These are phyloP conservation scores for Apogon talboti DNA, from an alignment of 2,797 vertebrate species.

Conservation along the genomic window DNA sequence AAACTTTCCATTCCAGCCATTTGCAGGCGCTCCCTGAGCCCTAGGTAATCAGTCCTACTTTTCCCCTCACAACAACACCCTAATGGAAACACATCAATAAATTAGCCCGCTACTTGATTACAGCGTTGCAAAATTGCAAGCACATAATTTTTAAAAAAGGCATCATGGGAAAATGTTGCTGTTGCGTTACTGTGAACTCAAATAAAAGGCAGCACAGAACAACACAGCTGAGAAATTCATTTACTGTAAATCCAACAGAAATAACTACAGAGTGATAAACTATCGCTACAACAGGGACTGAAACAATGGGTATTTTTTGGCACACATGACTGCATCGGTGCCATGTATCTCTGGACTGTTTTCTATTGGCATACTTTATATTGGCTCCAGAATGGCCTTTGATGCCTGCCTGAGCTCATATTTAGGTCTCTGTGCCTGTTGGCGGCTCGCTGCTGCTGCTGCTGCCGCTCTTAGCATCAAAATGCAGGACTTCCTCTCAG, in stretches of 20 bases:
- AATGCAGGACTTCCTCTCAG: constrained; percentile 73
- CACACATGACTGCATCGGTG: constrained; percentile 44
- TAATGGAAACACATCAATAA: too few species aligned
- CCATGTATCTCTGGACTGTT: constrained; percentile 55
- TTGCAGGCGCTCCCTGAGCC: too few species aligned
- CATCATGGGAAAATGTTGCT: too few species aligned
- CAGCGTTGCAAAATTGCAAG: too few species aligned
- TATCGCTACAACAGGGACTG: constrained; percentile 45
- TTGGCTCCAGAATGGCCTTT: constrained; percentile 57
- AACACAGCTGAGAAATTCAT: constrained; percentile 17
- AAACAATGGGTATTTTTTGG: constrained; percentile 36
- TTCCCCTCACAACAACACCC: too few species aligned
- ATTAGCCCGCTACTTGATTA: too few species aligned
- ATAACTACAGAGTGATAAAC: constrained; percentile 56
- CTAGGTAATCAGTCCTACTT: too few species aligned
- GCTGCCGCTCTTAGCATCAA: constrained; percentile 60
- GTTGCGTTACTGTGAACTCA: not conserved
- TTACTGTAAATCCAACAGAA: constrained; percentile 43
- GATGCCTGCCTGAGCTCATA: constrained; percentile 57
- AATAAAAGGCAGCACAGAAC: constrained; percentile 52
- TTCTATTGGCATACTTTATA: constrained; percentile 69
- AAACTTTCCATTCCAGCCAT: too few species aligned
- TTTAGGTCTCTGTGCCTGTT: constrained; percentile 57
- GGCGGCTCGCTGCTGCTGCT: constrained; percentile 28
- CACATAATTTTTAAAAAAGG: too few species aligned